Percentiles rank a stretch among this genome's conserved stretches.
phyloP scores from a whole-genome alignment of 2,888 invertebrate species.

The Acronicta aceris region DNA sequence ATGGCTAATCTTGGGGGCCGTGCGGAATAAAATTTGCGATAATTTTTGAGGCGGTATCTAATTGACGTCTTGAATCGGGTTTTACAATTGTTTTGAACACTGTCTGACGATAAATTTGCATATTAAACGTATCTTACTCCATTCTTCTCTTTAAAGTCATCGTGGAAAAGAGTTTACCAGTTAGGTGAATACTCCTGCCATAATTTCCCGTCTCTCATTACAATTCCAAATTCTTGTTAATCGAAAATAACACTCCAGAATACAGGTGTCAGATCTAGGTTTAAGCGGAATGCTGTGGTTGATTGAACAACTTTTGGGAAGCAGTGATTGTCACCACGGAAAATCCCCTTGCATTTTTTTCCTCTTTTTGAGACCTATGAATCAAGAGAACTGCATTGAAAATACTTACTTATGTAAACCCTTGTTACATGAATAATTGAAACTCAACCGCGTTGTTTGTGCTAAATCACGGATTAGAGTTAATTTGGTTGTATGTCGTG shows the following conservation, averaged over 20 bases:
- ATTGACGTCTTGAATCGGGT: neutral
- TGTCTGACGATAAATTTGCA: neutral
- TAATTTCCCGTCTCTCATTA: too few species aligned
- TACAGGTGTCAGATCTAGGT: constrained; percentile 39
- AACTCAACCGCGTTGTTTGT: neutral
- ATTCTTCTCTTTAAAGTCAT: too few species aligned
- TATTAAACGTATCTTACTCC: too few species aligned
- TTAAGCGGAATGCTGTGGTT: constrained; percentile 66
- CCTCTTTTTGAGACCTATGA: constrained; percentile 42
- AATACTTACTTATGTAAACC: constrained; percentile 6
- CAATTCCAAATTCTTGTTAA: too few species aligned
- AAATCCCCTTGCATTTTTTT: constrained; percentile 53
- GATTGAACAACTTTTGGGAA: constrained; percentile 63
- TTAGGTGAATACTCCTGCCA: too few species aligned
- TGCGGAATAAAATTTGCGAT: constrained; percentile 42
- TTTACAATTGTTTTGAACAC: neutral
- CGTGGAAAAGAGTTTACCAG: too few species aligned
- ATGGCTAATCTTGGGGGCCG: constrained; percentile 45
- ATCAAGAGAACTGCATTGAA: constrained; percentile 39
- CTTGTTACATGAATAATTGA: neutral
- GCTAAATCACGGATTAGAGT: neutral
- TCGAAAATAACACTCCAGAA: constrained; percentile 39
- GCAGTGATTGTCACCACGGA: constrained; percentile 48
- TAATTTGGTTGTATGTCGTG: too few species aligned
- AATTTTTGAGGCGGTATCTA: constrained; percentile 3